A percentile compares a stretch with the other conserved stretches of the same genome.
These are phyloP conservation scores for Etia nguti DNA, from an alignment of 2,113 vertebrate species.

Conservation along the genomic window DNA sequence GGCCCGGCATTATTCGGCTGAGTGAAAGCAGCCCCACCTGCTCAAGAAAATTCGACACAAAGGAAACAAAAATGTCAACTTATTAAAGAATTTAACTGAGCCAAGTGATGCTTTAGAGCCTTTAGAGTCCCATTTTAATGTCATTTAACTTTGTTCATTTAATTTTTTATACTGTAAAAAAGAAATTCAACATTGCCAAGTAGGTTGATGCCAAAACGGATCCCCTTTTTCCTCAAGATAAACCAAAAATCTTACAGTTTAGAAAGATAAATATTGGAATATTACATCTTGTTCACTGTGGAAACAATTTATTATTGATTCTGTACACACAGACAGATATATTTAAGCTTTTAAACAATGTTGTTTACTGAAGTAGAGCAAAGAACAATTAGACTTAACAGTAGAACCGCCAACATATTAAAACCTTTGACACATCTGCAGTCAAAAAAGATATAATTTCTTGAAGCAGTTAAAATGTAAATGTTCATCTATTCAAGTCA, in stretches of 20 bases:
- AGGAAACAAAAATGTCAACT: background rate
- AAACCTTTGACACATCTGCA: background rate
- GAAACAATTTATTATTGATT: background rate
- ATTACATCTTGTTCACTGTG: background rate
- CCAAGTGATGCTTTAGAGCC: background rate
- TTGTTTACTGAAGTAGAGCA: background rate
- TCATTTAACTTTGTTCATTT: background rate
- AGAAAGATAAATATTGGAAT: rapidly evolving
- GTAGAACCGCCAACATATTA: background rate
- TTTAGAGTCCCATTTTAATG: background rate
- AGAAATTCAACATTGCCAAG: rapidly evolving
- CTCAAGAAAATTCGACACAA: background rate
- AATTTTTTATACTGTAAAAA: background rate
- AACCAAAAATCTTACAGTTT: background rate
- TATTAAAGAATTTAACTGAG: background rate
- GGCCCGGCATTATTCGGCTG: background rate
- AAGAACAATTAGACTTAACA: background rate
- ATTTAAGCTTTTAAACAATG: background rate
- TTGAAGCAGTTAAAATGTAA: background rate
- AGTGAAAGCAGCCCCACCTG: background rate
- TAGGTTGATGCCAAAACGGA: background rate
- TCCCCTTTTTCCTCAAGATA: rapidly evolving
- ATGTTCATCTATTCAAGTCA: background rate
- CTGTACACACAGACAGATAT: rapidly evolving
- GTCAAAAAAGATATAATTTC: background rate